These are phyloP conservation scores for Latrodectus hesperus DNA, from an alignment of 2,888 invertebrate species.

Conservation along the genomic window DNA sequence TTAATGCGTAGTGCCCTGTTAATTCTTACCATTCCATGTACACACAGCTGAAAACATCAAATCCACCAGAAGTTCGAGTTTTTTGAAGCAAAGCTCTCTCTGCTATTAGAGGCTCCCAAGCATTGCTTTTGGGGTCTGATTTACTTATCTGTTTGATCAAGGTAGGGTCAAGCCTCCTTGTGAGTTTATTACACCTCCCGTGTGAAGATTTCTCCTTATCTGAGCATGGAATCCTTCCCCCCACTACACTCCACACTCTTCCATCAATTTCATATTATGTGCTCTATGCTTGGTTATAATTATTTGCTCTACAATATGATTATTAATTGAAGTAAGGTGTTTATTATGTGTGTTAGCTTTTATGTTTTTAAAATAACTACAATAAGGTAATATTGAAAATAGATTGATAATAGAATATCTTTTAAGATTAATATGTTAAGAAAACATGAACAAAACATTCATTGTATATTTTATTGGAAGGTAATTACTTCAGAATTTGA, in stretches of 20 bases:
- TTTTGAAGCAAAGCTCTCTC: constrained; percentile 49
- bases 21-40: constrained; percentile 68
- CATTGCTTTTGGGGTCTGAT: constrained; percentile 55
- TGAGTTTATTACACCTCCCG: constrained; percentile 50
- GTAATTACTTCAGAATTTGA: no score
- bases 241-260: constrained; percentile 26
- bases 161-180: constrained; percentile 60
- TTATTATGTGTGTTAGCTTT: no score
- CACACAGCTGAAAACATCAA: constrained; percentile 60
- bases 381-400: no score
- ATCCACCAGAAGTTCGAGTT: constrained; percentile 55
- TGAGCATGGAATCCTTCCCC: constrained; percentile 47
- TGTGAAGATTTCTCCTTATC: constrained; percentile 35
- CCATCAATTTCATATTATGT: not conserved
- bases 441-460: no score
- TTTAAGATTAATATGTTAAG: no score
- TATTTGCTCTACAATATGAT: no score
- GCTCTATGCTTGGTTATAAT: no score
- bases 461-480: no score
- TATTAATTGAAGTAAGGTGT: no score
- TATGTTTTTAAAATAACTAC: no score
- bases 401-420: no score
- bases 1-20: constrained; percentile 65
- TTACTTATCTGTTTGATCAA: constrained; percentile 62
- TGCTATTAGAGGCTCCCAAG: constrained; percentile 60